phyloP scores from a whole-genome alignment of 1,140 invertebrate species.

The Campoletis sonorensis region DNA sequence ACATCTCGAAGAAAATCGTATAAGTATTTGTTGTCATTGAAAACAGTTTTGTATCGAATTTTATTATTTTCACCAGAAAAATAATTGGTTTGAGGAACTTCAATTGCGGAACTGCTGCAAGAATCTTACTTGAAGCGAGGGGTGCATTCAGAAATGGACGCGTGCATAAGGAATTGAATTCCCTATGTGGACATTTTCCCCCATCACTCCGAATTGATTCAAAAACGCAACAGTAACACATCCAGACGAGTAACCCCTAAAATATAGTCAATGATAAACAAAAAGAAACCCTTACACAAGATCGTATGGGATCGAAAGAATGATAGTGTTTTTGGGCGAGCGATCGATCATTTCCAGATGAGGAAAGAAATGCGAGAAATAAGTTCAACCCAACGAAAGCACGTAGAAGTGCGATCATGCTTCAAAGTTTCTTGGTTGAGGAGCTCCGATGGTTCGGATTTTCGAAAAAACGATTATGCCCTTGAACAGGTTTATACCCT shows the following conservation, averaged over 20 bases:
- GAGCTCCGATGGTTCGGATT: no score
- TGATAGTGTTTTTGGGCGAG: neutral
- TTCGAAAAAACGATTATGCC: no score
- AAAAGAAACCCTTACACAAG: neutral
- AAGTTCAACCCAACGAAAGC: neutral
- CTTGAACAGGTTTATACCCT: no score
- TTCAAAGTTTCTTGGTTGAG: no score
- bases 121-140: neutral
- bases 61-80: no score
- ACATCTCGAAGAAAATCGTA: no score
- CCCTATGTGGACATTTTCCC: neutral
- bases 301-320: neutral
- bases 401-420: no score
- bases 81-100: no score
- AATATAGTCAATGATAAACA: neutral
- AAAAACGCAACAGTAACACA: conserved; percentile 17
- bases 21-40: no score
- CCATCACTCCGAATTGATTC: neutral
- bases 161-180: neutral
- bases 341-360: neutral
- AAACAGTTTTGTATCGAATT: no score
- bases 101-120: no score
- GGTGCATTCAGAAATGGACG: neutral
- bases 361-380: neutral
- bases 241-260: neutral